Evolutionary conservation across 2,888 invertebrate genomes (phyloP).

Genomic region (Orthosia gothica): DNA sequence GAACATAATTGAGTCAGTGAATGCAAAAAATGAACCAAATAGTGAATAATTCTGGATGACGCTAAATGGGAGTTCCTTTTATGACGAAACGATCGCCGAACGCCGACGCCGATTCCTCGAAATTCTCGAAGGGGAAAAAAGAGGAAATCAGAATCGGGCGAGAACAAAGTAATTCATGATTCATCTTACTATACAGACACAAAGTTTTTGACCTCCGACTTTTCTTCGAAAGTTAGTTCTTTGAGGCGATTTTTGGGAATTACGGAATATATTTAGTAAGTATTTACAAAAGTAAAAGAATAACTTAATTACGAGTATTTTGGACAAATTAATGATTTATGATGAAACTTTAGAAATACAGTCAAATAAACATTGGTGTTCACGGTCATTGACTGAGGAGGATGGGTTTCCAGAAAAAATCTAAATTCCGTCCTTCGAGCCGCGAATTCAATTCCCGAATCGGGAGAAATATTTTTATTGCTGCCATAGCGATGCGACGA

Average conservation of each 20-base stretch:
- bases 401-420: background rate
- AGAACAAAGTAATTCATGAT: conserved; percentile 51
- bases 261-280: background rate
- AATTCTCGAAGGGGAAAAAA: conserved; percentile 34
- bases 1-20: background rate
- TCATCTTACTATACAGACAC: conserved; percentile 30
- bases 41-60: conserved; percentile 10
- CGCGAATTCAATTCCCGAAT: background rate
- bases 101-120: conserved; percentile 33
- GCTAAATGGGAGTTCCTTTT: conserved; percentile 34
- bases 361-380: background rate
- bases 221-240: background rate
- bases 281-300: background rate
- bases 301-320: background rate
- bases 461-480: conserved; percentile 2
- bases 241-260: background rate
- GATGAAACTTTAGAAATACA: background rate
- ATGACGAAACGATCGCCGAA: conserved; percentile 26
- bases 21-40: background rate
- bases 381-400: background rate
- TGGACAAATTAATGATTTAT: background rate
- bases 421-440: conserved; percentile 4
- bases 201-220: conserved; percentile 15
- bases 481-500: background rate
- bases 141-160: conserved; percentile 13